Evolutionary conservation across 2,888 invertebrate genomes (phyloP).

Genomic region (Microctonus brassicae): DNA sequence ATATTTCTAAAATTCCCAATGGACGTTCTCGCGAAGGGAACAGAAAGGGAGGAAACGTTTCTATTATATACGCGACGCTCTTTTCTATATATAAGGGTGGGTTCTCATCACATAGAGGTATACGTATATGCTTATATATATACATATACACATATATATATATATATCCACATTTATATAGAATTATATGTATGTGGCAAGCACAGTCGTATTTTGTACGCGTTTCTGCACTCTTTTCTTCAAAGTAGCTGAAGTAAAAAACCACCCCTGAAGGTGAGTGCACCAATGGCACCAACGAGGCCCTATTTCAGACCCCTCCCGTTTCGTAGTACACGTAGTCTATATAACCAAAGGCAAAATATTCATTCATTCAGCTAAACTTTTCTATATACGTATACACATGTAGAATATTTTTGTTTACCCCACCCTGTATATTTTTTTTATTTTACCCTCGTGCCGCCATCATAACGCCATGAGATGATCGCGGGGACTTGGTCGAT

Average conservation of each 20-base stretch:
- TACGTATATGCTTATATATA: slow-evolving; percentile 29
- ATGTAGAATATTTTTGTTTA: slow-evolving; percentile 24
- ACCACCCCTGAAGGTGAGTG: slow-evolving; percentile 62
- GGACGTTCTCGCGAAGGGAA: slow-evolving; percentile 46
- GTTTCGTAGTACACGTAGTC: slow-evolving; percentile 26
- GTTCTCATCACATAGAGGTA: slow-evolving; percentile 44
- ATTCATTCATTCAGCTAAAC: slow-evolving; percentile 25
- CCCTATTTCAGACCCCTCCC: slow-evolving; percentile 48
- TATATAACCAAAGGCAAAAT: too few species aligned
- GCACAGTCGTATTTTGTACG: slow-evolving; percentile 30
- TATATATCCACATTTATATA: slow-evolving; percentile 24
- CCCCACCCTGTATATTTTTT: slow-evolving; percentile 36
- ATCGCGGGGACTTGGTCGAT: background rate
- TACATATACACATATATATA: slow-evolving; percentile 13
- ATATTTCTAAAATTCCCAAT: slow-evolving; percentile 64
- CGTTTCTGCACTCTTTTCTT: slow-evolving; percentile 58
- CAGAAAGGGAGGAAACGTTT: slow-evolving; percentile 49
- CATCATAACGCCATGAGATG: slow-evolving; percentile 26
- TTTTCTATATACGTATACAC: slow-evolving; percentile 3
- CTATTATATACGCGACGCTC: slow-evolving; percentile 61
- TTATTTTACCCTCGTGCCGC: slow-evolving; percentile 25
- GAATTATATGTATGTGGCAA: slow-evolving; percentile 6
- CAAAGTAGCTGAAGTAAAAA: slow-evolving; percentile 61
- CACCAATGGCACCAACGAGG: slow-evolving; percentile 60
- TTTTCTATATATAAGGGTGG: slow-evolving; percentile 49